These are phyloP conservation scores for Danio aesculapii DNA, from an alignment of 2,797 vertebrate species.

Conservation along the genomic window DNA sequence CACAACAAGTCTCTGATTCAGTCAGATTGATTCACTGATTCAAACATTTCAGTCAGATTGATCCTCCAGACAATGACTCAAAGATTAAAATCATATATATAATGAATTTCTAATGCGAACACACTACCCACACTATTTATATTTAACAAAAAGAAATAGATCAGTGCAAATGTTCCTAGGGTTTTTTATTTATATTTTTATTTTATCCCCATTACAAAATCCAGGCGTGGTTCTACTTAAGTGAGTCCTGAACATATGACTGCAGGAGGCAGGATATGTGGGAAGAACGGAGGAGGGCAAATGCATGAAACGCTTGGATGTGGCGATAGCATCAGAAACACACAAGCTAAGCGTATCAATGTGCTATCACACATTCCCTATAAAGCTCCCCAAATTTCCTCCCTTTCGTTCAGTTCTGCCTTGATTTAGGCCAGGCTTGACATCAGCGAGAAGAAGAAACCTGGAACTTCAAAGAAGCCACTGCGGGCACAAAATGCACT, in stretches of 20 bases:
- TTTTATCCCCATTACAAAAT: neutral
- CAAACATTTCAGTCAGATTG: no score
- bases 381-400: slow-evolving; percentile 55
- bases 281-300: slow-evolving; percentile 8
- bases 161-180: no score
- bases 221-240: slow-evolving; percentile 20
- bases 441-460: slow-evolving; percentile 45
- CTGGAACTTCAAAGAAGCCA: slow-evolving; percentile 60
- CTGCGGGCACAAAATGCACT: slow-evolving; percentile 22
- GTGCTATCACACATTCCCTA: slow-evolving; percentile 57
- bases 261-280: neutral
- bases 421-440: slow-evolving; percentile 47
- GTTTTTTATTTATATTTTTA: no score
- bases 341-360: slow-evolving; percentile 22
- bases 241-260: neutral
- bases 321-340: slow-evolving; percentile 18
- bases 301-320: slow-evolving; percentile 19
- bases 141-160: no score
- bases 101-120: no score
- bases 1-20: no score
- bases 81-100: no score
- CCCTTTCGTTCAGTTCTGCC: slow-evolving; percentile 24
- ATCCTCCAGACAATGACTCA: no score
- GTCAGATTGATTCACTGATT: no score
- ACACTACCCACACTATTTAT: no score